These are phyloP conservation scores for Ennomos fuscantarius DNA, from an alignment of 2,888 invertebrate genomes.

Conservation along the genomic window DNA sequence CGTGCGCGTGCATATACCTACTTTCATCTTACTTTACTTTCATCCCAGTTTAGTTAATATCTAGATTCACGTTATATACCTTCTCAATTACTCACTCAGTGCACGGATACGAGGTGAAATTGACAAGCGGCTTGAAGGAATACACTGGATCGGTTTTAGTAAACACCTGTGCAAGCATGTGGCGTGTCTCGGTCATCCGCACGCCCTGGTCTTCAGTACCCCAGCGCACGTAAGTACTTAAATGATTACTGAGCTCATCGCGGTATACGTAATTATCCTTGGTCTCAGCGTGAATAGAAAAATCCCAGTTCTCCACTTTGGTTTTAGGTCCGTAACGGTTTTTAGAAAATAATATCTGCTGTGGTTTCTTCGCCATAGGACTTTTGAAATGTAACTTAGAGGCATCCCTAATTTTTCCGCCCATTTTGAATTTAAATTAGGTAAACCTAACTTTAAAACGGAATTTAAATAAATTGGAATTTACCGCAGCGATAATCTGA, in stretches of 20 bases:
- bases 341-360: constrained; percentile 76
- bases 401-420: constrained; percentile 10
- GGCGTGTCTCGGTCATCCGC: constrained; percentile 73
- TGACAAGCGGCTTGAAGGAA: constrained; percentile 74
- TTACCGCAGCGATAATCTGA: no score
- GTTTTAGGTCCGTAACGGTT: constrained; percentile 67
- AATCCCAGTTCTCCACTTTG: constrained; percentile 80
- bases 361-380: constrained; percentile 72
- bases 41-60: background rate
- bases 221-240: constrained; percentile 77
- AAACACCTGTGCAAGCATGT: constrained; percentile 76
- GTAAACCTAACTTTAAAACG: no score
- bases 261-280: constrained; percentile 81
- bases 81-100: constrained; percentile 73
- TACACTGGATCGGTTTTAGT: constrained; percentile 72
- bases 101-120: constrained; percentile 78
- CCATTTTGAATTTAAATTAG: constrained; percentile 36
- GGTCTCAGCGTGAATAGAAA: constrained; percentile 65
- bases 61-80: background rate
- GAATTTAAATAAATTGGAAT: no score
- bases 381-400: constrained; percentile 60
- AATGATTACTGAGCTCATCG: constrained; percentile 71
- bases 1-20: no score
- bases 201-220: constrained; percentile 70
- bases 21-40: no score